Conservation (phyloP, 2,797 vertebrate species). For the Enteromius fasciolatus region DNA sequence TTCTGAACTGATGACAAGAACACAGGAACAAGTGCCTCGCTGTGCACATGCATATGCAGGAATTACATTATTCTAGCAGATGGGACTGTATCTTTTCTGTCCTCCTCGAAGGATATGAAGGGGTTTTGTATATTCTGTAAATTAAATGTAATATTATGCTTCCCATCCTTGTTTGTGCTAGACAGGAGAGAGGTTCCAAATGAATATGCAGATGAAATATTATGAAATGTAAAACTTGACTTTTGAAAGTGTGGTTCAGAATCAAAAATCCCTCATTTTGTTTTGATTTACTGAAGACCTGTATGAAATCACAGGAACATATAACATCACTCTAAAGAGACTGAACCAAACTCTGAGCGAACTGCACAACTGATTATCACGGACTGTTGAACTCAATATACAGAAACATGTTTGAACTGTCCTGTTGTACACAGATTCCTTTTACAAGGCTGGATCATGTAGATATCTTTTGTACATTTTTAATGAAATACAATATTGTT, state of each 20-base stretch:
- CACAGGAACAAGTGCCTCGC: conserved; percentile 75
- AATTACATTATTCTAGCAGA: conserved; percentile 30
- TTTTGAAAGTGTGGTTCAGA: conserved; percentile 24
- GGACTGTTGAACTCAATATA: conserved; percentile 27
- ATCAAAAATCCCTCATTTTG: conserved; percentile 11
- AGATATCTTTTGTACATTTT: conserved; percentile 96
- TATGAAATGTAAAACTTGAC: conserved; percentile 28
- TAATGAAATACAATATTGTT: conserved; percentile 81
- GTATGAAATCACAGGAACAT: neutral
- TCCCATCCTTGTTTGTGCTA: conserved; percentile 32
- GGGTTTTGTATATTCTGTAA: conserved; percentile 60
- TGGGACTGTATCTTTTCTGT: conserved; percentile 19
- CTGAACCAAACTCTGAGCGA: conserved; percentile 4
- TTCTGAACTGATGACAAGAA: conserved; percentile 62
- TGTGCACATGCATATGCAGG: conserved; percentile 63
- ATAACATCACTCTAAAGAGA: neutral
- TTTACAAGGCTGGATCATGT: conserved; percentile 81
- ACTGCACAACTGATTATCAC: conserved; percentile 11
- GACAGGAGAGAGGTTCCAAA: conserved; percentile 13
- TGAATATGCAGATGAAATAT: conserved; percentile 37
- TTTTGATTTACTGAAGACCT: conserved; percentile 12
- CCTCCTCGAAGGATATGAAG: conserved; percentile 42
- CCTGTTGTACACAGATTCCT: conserved; percentile 48
- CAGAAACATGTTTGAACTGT: conserved; percentile 35
- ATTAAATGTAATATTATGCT: conserved; percentile 53